Percentiles rank a stretch among this genome's conserved stretches.
Conservation (phyloP, 2,797 vertebrate species). For the Chelidonichthys spinosus region DNA sequence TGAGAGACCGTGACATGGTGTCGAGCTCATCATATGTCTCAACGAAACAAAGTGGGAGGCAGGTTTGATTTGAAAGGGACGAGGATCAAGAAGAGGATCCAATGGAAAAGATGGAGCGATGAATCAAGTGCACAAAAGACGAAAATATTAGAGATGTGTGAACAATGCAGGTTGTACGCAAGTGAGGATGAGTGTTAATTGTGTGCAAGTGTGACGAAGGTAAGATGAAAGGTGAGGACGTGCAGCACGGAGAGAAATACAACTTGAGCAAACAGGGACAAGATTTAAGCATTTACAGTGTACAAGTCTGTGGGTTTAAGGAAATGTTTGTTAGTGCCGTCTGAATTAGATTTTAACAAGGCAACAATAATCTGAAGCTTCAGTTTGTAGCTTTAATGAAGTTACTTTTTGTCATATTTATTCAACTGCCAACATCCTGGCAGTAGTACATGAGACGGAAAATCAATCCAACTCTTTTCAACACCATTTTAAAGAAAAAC, state of each 20-base stretch:
- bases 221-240: slow-evolving; percentile 14
- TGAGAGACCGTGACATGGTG: not conserved
- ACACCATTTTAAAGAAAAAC: no score
- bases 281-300: not conserved
- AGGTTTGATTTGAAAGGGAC: slow-evolving; percentile 10
- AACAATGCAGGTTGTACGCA: slow-evolving; percentile 17
- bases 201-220: not conserved
- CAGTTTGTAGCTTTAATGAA: not conserved
- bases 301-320: not conserved
- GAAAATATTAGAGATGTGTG: slow-evolving; percentile 22
- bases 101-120: slow-evolving; percentile 32
- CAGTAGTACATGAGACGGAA: no score
- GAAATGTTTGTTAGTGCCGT: not conserved
- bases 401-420: no score
- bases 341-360: not conserved
- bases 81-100: slow-evolving; percentile 27
- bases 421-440: no score
- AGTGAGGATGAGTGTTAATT: slow-evolving; percentile 25
- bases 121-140: slow-evolving; percentile 24
- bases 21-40: slow-evolving; percentile 19
- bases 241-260: not conserved
- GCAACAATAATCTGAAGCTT: not conserved
- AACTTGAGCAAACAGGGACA: not conserved
- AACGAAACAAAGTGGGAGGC: slow-evolving; percentile 22
- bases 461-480: no score